Evolutionary conservation across 2,888 invertebrate genomes (phyloP).

Genomic region (Ophion obscuratus): DNA sequence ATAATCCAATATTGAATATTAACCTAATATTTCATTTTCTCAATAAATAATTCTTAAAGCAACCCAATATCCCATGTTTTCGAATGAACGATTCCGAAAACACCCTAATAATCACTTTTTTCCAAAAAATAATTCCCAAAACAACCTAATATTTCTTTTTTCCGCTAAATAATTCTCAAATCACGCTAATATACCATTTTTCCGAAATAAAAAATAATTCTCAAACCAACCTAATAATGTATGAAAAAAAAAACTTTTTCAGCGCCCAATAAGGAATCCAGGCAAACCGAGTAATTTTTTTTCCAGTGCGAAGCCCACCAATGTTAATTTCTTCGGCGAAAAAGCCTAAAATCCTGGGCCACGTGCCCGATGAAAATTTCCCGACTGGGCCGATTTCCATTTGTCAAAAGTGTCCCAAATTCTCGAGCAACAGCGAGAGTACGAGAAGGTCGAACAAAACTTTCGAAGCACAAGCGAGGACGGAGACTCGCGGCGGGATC

Average conservation of each 20-base stretch:
- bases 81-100: background rate
- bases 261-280: background rate
- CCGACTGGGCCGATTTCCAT: background rate
- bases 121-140: background rate
- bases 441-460: constrained; percentile 25
- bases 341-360: background rate
- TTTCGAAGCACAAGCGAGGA: constrained; percentile 76
- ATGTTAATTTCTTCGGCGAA: background rate
- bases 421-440: background rate
- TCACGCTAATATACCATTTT: too few species aligned
- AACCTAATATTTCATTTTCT: too few species aligned
- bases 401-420: background rate
- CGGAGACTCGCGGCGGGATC: constrained; percentile 73
- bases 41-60: background rate
- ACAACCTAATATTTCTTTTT: background rate
- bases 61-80: background rate
- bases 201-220: background rate
- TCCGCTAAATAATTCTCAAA: too few species aligned
- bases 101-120: background rate
- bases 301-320: background rate
- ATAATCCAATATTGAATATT: too few species aligned
- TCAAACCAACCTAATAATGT: background rate
- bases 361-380: background rate
- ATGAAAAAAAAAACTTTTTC: background rate
- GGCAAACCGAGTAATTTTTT: background rate